phyloP scores from a whole-genome alignment of 2,797 vertebrate species.

The Microctenopoma lineatum region DNA sequence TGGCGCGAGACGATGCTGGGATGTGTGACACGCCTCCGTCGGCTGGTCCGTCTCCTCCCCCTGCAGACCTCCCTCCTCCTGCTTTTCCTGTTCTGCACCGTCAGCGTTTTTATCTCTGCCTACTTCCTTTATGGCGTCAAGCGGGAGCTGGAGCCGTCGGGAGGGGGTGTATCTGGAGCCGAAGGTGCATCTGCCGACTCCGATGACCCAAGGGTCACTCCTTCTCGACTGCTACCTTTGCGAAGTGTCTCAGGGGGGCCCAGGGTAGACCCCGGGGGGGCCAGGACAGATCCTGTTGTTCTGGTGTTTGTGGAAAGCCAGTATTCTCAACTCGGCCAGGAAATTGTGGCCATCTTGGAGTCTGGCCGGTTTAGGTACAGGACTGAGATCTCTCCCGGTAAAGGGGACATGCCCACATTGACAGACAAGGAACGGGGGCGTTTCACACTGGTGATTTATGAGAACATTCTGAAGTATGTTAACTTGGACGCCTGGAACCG shows the following conservation, averaged over 20 bases:
- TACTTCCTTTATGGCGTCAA: conserved; percentile 99
- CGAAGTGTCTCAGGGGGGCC: conserved; percentile 76
- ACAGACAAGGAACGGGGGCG: conserved; percentile 96
- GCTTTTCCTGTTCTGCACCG: conserved; percentile 94
- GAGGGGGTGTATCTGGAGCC: conserved; percentile 71
- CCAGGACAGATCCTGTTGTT: conserved; percentile 95
- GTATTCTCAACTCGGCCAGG: conserved; percentile 98
- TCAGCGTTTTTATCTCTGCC: conserved; percentile 96
- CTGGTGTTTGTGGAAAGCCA: conserved; percentile 98
- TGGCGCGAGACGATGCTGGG: conserved; percentile 90
- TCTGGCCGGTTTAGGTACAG: conserved; percentile 95
- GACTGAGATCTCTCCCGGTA: conserved; percentile 96
- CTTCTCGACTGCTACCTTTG: conserved; percentile 89
- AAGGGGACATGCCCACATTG: conserved; percentile 98
- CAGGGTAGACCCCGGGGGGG: conserved; percentile 77
- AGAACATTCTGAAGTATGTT: conserved; percentile 98
- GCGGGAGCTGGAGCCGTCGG: conserved; percentile 92
- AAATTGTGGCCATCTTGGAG: conserved; percentile 98
- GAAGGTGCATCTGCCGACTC: conserved; percentile 88
- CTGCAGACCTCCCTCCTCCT: conserved; percentile 94
- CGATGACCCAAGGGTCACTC: conserved; percentile 89
- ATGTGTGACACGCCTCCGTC: conserved; percentile 89
- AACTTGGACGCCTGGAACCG: conserved; percentile 98
- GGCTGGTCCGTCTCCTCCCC: conserved; percentile 94
- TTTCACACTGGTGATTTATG: conserved; percentile 95